These are phyloP conservation scores for Cantharis rufa DNA, from an alignment of 2,888 invertebrate species.

Conservation along the genomic window DNA sequence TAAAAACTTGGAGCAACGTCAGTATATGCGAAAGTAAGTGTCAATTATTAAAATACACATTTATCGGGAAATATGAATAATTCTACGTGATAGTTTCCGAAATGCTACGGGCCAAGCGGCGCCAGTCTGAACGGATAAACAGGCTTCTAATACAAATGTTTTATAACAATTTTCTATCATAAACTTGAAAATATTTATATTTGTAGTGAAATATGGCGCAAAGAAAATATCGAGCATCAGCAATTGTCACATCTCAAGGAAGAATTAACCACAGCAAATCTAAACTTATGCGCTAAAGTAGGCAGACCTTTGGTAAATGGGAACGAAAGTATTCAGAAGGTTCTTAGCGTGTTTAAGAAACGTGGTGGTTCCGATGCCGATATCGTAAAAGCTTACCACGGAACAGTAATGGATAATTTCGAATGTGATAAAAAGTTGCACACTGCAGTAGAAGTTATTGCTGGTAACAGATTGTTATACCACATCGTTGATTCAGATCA, in stretches of 20 bases:
- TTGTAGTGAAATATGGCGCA: slow-evolving; percentile 84
- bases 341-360: slow-evolving; percentile 82
- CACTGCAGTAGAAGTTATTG: slow-evolving; percentile 95
- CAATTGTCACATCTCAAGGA: slow-evolving; percentile 89
- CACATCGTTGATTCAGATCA: slow-evolving; percentile 98
- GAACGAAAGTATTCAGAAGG: slow-evolving; percentile 93
- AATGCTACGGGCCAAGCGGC: no score
- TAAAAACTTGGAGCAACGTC: slow-evolving; percentile 90
- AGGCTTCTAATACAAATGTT: background rate
- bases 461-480: slow-evolving; percentile 89
- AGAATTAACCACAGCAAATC: slow-evolving; percentile 93
- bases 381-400: slow-evolving; percentile 84
- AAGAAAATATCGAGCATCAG: slow-evolving; percentile 92
- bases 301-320: slow-evolving; percentile 97
- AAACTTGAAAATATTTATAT: background rate
- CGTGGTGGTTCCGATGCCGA: slow-evolving; percentile 75
- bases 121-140: no score
- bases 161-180: background rate
- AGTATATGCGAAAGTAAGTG: slow-evolving; percentile 87
- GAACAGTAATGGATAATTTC: slow-evolving; percentile 96
- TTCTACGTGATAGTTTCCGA: no score
- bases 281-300: slow-evolving; percentile 94
- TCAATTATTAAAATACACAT: no score
- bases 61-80: no score
- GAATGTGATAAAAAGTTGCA: slow-evolving; percentile 96